Conservation (phyloP, 2,888 invertebrate species). For the Ichneumoninae sp. region DNA sequence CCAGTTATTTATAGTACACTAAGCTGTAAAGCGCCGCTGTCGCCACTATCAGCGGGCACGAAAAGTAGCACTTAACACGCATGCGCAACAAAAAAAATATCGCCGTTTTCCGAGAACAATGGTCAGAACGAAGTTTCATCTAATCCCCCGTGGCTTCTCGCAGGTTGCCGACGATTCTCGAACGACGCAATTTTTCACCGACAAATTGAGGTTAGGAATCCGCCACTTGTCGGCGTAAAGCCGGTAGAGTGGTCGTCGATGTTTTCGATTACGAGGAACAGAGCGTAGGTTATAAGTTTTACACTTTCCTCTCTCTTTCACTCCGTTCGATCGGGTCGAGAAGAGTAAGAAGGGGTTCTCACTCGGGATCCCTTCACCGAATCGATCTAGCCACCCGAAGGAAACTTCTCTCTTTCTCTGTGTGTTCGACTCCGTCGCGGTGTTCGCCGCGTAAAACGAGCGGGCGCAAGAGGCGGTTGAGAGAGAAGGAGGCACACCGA, state of each 20-base stretch:
- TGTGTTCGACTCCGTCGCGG: constrained; percentile 51
- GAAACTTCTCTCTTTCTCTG: constrained; percentile 15
- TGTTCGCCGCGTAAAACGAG: constrained; percentile 51
- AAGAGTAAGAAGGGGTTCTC: constrained; percentile 39
- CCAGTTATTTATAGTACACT: too few relatives aligned
- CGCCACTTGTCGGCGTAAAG: neutral
- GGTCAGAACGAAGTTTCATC: neutral
- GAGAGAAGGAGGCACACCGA: neutral
- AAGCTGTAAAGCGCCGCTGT: too few relatives aligned
- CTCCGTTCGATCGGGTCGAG: constrained; percentile 6
- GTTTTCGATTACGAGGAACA: neutral
- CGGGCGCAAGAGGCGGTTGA: neutral
- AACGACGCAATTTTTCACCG: neutral
- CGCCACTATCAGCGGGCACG: too few relatives aligned
- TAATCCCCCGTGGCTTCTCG: neutral
- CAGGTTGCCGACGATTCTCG: neutral
- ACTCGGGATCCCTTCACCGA: constrained; percentile 49
- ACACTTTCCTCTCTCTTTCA: constrained; percentile 6
- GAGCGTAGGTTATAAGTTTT: neutral
- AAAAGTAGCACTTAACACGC: too few relatives aligned
- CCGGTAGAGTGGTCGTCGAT: neutral
- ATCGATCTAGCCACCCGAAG: constrained; percentile 24
- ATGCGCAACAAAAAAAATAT: neutral
- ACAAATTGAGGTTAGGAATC: neutral
- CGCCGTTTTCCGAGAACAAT: neutral